Conservation (phyloP, 2,888 invertebrate species). For the Machimus atricapillus region DNA sequence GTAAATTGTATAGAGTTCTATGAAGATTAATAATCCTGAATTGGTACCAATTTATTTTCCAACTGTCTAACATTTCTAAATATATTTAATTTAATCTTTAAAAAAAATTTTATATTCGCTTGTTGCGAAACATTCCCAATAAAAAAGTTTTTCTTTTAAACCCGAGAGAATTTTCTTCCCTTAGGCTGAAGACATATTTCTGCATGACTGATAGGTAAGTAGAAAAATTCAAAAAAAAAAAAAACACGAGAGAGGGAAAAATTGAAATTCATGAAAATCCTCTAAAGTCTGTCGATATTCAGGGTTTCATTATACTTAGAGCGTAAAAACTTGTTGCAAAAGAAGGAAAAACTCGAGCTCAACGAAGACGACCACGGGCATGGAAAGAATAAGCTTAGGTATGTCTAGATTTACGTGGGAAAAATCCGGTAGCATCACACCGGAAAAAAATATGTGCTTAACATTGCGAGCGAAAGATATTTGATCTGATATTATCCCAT, state of each 20-base stretch:
- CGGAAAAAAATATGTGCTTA: neutral
- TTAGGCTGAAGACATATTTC: neutral
- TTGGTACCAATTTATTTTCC: neutral
- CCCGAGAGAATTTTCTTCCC: neutral
- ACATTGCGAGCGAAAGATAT: neutral
- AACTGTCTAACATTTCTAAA: neutral
- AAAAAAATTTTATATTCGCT: neutral
- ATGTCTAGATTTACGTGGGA: neutral
- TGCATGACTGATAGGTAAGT: neutral
- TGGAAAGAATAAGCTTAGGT: neutral
- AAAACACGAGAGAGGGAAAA: neutral
- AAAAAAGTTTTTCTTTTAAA: neutral
- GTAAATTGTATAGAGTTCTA: neutral
- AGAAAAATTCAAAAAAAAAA: neutral
- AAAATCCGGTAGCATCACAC: neutral
- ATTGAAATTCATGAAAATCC: neutral
- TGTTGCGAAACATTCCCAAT: neutral
- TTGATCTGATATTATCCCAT: neutral
- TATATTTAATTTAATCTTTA: neutral
- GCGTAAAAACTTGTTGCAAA: neutral
- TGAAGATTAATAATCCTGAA: neutral
- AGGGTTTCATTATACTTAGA: neutral
- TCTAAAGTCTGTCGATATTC: neutral
- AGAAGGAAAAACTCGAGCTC: neutral
- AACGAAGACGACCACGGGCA: neutral